These are phyloP conservation scores for Drosophila acutilabella DNA, from an alignment of 2,888 invertebrate species.

Conservation along the genomic window DNA sequence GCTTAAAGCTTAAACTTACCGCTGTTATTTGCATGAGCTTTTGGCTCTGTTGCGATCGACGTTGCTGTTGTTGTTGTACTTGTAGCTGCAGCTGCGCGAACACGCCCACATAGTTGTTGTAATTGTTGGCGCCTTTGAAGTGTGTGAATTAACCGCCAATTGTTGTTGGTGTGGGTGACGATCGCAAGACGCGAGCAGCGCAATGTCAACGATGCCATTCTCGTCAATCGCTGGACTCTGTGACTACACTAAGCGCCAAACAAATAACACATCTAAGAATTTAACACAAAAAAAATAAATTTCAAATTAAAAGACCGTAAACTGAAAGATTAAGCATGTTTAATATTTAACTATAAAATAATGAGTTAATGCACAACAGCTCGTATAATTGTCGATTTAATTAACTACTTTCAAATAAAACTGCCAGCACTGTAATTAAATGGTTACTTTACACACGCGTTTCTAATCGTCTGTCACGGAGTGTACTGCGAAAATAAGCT, in stretches of 20 bases:
- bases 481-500: slow-evolving; percentile 20
- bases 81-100: slow-evolving; percentile 52
- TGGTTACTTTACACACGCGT: background rate
- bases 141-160: slow-evolving; percentile 65
- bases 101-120: slow-evolving; percentile 62
- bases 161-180: slow-evolving; percentile 55
- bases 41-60: slow-evolving; percentile 44
- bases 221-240: slow-evolving; percentile 12
- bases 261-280: slow-evolving; percentile 6
- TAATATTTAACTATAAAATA: background rate
- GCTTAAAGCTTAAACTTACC: slow-evolving; percentile 61
- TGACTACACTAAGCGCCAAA: slow-evolving; percentile 31
- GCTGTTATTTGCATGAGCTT: slow-evolving; percentile 59
- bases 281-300: background rate
- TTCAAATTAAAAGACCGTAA: background rate
- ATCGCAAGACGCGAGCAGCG: slow-evolving; percentile 62
- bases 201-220: slow-evolving; percentile 72
- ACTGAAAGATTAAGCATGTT: background rate
- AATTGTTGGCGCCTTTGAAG: slow-evolving; percentile 77
- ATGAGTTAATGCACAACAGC: background rate
- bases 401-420: background rate
- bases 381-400: background rate
- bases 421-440: background rate
- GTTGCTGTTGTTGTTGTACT: slow-evolving; percentile 29
- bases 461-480: slow-evolving; percentile 13